Percentiles rank a stretch among this genome's conserved stretches.
Conservation (phyloP, 2,113 vertebrate genomes). For the Urocitellus parryii region DNA sequence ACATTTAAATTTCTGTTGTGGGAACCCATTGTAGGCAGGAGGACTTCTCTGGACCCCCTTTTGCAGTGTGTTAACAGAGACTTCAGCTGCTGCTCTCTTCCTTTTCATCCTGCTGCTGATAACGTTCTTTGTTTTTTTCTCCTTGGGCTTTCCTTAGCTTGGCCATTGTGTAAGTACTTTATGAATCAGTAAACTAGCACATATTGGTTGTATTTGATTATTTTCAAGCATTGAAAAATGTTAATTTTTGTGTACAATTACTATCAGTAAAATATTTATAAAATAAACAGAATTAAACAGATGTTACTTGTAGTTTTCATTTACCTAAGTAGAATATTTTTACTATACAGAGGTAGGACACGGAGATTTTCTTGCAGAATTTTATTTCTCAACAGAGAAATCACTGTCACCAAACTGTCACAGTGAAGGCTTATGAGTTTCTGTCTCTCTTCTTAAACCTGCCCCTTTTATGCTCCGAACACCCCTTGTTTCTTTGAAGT, state of each 20-base stretch:
- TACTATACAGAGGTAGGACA: not conserved
- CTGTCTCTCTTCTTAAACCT: not conserved
- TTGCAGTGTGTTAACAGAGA: conserved; percentile 58
- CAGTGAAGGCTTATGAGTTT: not conserved
- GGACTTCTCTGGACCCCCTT: conserved; percentile 31
- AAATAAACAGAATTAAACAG: not conserved
- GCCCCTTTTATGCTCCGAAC: not conserved
- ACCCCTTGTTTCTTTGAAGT: not conserved
- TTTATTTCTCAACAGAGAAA: conserved; percentile 17
- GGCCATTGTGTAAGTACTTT: conserved; percentile 98
- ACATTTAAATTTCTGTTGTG: not conserved
- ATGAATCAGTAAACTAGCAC: conserved; percentile 62
- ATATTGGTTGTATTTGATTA: not conserved
- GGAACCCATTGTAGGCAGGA: not conserved
- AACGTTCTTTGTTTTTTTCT: conserved; percentile 86
- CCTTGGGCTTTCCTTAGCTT: conserved; percentile 94
- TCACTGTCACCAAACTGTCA: not conserved
- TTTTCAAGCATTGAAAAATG: not conserved
- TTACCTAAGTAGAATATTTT: not conserved
- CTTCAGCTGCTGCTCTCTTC: conserved; percentile 32
- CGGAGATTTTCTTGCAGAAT: not conserved
- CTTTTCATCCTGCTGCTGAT: conserved; percentile 88
- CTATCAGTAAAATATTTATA: not conserved
- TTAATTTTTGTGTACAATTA: not conserved
- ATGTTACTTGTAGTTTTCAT: not conserved